Percentiles rank a stretch among this genome's conserved stretches.
phyloP scores from a whole-genome alignment of 53 echinoderm and acorn worm genomes.

The Echinometra lucunter region DNA sequence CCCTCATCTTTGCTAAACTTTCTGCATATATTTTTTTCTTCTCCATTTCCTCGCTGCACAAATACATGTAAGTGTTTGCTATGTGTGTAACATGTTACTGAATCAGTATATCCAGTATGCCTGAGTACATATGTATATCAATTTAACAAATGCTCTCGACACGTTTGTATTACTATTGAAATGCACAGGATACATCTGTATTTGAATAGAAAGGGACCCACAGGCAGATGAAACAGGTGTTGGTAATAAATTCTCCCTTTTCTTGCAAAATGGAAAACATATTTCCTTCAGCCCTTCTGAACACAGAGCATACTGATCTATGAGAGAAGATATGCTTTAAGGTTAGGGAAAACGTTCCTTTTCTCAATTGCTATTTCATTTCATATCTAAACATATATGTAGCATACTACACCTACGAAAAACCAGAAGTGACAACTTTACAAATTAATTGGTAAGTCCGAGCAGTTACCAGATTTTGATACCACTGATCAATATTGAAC shows the following conservation, averaged over 20 bases:
- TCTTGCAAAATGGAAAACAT: not conserved
- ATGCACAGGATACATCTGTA: not conserved
- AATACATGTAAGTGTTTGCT: not conserved
- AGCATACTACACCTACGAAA: too few species aligned
- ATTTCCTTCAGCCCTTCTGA: not conserved
- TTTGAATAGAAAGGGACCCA: not conserved
- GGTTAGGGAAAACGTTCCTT: too few species aligned
- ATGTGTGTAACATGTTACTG: not conserved
- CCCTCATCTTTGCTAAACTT: conserved; percentile 1
- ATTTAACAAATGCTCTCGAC: not conserved
- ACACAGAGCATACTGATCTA: too few species aligned
- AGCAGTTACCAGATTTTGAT: too few species aligned
- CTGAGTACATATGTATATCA: not conserved
- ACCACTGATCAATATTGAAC: too few species aligned
- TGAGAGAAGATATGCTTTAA: too few species aligned
- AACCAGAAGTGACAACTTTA: too few species aligned
- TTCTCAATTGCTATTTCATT: too few species aligned
- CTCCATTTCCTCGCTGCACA: not conserved
- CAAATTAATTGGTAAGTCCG: too few species aligned
- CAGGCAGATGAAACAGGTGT: not conserved
- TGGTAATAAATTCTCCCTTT: not conserved
- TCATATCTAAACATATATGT: too few species aligned
- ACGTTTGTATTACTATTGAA: not conserved
- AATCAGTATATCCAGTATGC: not conserved
- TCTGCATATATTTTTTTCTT: not conserved